These are phyloP conservation scores for Bufo bufo DNA, from an alignment of 2,113 vertebrate species.

Conservation along the genomic window DNA sequence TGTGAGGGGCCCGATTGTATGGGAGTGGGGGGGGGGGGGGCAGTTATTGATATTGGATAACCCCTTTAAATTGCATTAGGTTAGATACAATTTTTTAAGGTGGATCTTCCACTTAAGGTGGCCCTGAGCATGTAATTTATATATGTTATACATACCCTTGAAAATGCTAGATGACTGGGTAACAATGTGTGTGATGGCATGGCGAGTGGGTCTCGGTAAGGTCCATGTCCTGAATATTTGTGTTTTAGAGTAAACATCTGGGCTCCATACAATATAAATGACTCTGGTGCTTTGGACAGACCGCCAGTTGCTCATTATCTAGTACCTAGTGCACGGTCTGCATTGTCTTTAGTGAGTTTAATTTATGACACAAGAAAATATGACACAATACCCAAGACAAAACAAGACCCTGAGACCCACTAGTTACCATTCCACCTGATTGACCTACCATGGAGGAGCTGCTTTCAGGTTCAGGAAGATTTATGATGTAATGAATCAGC, in stretches of 20 bases:
- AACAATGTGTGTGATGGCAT: not conserved
- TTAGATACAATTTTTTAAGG: too few species aligned
- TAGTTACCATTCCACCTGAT: not conserved
- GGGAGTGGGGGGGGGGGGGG: too few species aligned
- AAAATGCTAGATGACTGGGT: not conserved
- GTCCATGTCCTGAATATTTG: not conserved
- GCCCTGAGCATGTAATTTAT: not conserved
- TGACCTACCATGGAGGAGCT: not conserved
- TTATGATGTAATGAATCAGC: conserved; percentile 12
- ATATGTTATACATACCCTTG: not conserved
- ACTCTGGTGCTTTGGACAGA: not conserved
- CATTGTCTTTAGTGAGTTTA: not conserved
- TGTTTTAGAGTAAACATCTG: conserved; percentile 24
- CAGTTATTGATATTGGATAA: too few species aligned
- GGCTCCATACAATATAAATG: conserved; percentile 46
- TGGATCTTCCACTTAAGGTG: not conserved
- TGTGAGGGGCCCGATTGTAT: too few species aligned
- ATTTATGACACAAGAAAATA: conserved; percentile 45
- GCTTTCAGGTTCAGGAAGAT: not conserved
- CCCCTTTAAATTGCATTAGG: too few species aligned
- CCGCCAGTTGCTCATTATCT: conserved; percentile 2
- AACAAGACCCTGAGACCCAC: not conserved
- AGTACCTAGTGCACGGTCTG: not conserved
- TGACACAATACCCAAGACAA: conserved; percentile 19
- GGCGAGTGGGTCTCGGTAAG: not conserved